Conservation (phyloP, 2,888 invertebrate genomes). For the Harpalus rufipes region DNA sequence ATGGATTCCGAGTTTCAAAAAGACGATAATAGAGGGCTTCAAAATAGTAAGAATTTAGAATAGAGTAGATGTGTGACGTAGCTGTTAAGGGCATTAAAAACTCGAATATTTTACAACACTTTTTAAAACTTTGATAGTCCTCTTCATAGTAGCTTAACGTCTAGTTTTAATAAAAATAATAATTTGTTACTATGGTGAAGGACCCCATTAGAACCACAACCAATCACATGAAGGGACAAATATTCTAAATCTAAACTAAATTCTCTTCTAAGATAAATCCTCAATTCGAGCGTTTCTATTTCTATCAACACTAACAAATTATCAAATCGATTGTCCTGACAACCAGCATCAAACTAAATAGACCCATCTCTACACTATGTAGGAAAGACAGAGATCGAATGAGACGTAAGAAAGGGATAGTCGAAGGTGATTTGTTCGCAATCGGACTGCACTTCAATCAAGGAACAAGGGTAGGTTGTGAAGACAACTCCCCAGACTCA, state of each 20-base stretch:
- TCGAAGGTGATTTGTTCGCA: conserved; percentile 39
- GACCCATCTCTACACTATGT: neutral
- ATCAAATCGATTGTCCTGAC: conserved; percentile 53
- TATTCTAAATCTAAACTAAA: conserved; percentile 14
- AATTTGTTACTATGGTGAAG: no score
- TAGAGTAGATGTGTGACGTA: no score
- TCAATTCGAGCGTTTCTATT: neutral
- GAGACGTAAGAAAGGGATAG: conserved; percentile 4
- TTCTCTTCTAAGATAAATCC: neutral
- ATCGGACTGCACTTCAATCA: conserved; percentile 32
- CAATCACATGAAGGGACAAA: neutral
- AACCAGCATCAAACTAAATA: conserved; percentile 46
- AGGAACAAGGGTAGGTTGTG: neutral
- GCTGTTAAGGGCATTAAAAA: no score
- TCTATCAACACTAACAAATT: conserved; percentile 35
- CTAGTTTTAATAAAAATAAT: no score
- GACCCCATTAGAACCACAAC: no score
- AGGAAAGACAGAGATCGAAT: conserved; percentile 1
- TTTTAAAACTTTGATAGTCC: no score
- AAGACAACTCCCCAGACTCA: neutral
- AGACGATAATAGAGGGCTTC: no score
- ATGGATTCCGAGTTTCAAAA: no score
- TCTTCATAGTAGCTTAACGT: no score
- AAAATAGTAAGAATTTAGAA: no score
- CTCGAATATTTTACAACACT: no score